Evolutionary conservation across 1,140 invertebrate species (phyloP).

Genomic region (Hydropsyche tenuis): DNA sequence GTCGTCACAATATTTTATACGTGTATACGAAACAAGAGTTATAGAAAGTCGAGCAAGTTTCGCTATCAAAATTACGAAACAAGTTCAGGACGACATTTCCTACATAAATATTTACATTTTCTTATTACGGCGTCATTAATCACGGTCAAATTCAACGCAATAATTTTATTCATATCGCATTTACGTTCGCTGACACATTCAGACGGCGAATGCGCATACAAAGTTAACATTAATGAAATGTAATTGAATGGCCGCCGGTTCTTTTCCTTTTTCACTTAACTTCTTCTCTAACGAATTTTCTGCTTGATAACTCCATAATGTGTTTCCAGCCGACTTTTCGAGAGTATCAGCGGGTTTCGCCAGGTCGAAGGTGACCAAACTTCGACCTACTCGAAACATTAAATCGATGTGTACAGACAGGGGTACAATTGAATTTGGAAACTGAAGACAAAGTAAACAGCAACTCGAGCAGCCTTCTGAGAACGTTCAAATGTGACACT

Average conservation of each 20-base stretch:
- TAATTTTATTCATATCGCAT: background rate
- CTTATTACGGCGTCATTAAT: background rate
- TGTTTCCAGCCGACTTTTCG: too few relatives aligned
- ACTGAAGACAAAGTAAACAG: conserved; percentile 1
- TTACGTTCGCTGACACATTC: background rate
- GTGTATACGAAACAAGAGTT: conserved; percentile 12
- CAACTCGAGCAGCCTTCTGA: background rate
- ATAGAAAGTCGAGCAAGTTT: conserved; percentile 21
- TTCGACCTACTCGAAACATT: background rate
- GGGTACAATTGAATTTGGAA: conserved; percentile 5
- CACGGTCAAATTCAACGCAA: background rate
- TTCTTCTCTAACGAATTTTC: too few relatives aligned
- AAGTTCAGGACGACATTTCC: conserved; percentile 8
- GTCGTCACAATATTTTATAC: background rate
- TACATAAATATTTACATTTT: conserved; percentile 5
- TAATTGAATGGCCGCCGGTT: too few relatives aligned
- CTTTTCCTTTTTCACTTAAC: too few relatives aligned
- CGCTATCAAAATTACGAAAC: conserved; percentile 12
- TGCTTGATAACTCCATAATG: too few relatives aligned
- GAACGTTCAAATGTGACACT: too few relatives aligned
- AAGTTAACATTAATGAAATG: too few relatives aligned
- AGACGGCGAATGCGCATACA: too few relatives aligned
- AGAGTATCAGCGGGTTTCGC: too few relatives aligned
- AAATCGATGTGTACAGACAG: background rate
- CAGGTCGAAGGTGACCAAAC: background rate